Percentiles rank a stretch among this genome's conserved stretches.
These are phyloP conservation scores for Malthinus seriepunctatus DNA, from an alignment of 2,888 invertebrate species.

Conservation along the genomic window DNA sequence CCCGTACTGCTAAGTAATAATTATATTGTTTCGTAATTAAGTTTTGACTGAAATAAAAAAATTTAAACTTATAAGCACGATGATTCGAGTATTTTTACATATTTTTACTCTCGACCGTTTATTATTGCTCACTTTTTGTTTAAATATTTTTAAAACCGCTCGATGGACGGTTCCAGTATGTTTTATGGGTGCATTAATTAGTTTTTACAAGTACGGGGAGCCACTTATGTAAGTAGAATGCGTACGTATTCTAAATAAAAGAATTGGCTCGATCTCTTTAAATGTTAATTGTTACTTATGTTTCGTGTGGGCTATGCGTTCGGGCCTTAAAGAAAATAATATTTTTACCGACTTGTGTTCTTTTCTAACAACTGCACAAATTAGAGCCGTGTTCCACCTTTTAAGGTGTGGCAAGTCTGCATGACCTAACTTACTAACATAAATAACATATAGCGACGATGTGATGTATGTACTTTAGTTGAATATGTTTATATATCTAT, in stretches of 20 bases:
- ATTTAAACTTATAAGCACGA: slow-evolving; percentile 13
- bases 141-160: background rate
- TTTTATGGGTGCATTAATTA: slow-evolving; percentile 17
- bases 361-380: slow-evolving; percentile 33
- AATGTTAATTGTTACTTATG: slow-evolving; percentile 36
- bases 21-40: slow-evolving; percentile 23
- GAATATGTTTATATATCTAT: slow-evolving; percentile 53
- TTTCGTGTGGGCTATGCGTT: slow-evolving; percentile 33
- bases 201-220: too few relatives aligned
- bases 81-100: slow-evolving; percentile 18
- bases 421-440: slow-evolving; percentile 34
- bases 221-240: background rate
- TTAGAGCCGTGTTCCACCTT: slow-evolving; percentile 19
- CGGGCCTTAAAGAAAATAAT: slow-evolving; percentile 32
- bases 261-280: slow-evolving; percentile 36
- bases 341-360: slow-evolving; percentile 30
- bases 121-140: slow-evolving; percentile 16
- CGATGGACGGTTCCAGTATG: background rate
- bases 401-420: slow-evolving; percentile 26
- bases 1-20: slow-evolving; percentile 21
- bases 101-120: slow-evolving; percentile 11
- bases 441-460: slow-evolving; percentile 50
- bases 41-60: slow-evolving; percentile 24
- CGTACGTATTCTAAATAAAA: too few relatives aligned
- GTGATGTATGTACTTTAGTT: slow-evolving; percentile 53